Evolutionary conservation across 2,888 invertebrate species (phyloP).

Genomic region (Clivina fossor): DNA sequence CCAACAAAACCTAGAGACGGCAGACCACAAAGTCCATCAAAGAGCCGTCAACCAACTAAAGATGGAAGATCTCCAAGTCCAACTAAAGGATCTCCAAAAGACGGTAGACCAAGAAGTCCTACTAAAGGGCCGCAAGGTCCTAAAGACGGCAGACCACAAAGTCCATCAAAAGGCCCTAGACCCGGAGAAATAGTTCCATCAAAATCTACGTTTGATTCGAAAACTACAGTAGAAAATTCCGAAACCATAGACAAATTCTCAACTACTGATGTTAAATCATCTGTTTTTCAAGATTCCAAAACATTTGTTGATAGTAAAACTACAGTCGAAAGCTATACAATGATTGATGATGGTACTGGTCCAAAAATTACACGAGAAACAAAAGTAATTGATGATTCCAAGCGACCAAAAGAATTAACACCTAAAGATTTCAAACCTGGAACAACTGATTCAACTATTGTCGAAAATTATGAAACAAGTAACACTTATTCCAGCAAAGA

Average conservation of each 20-base stretch:
- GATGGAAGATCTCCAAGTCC: constrained; percentile 32
- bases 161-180: constrained; percentile 11
- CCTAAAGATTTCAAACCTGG: constrained; percentile 2
- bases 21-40: constrained; percentile 15
- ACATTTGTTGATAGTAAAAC: constrained; percentile 38
- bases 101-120: constrained; percentile 3
- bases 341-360: constrained; percentile 25
- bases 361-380: constrained; percentile 3
- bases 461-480: background rate
- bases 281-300: constrained; percentile 38
- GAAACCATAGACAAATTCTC: constrained; percentile 34
- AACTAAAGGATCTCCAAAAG: constrained; percentile 23
- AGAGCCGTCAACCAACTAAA: constrained; percentile 16
- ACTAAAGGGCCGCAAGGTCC: background rate
- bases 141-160: constrained; percentile 1
- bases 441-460: constrained; percentile 21
- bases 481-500: constrained; percentile 12
- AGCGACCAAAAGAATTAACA: background rate
- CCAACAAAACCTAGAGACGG: background rate
- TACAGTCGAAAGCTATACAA: constrained; percentile 28
- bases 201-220: constrained; percentile 3
- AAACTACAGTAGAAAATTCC: constrained; percentile 31
- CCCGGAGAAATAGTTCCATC: constrained; percentile 10
- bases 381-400: background rate
- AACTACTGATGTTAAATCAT: constrained; percentile 37